Evolutionary conservation across 1,140 invertebrate genomes (phyloP), one percentile per base, ranked within the genome.

Genomic region (Intoshia linei): DNA sequence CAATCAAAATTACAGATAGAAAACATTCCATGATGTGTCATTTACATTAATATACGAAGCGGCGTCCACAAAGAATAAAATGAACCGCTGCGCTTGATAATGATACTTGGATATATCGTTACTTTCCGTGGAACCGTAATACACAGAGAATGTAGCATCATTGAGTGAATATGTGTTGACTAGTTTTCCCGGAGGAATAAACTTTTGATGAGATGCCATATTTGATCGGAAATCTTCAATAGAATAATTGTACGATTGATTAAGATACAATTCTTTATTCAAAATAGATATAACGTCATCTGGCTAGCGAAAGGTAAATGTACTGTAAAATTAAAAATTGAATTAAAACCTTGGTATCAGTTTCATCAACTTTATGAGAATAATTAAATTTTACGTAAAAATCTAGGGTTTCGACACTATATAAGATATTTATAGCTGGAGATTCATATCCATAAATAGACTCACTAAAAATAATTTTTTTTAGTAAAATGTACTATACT

Each of bases 1-100:
- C 18, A 29, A 4, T 23, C 19, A 38, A 18, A 23, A 18, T 24
- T 2, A 36, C 27, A 10, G 27, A 27, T 23, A 21, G 22, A 32
- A 15, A 14, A 40, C 43, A 62, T 13, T 65, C 79, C 84, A 95
- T 42, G 71, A 68, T 20, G 73, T 67, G 62, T 93, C 84, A 54
- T 79, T 73, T 3, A 71, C 64, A 60, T 90, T 79, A 45, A 92
- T 75, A 50, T 73, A 87, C 31, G 59, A 59, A 7, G 61, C 62
- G 32, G 74, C 79, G 65, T 92, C 83, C 46, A 93, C 75, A 50
- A 72, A 93, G 72, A 76, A 93, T 36, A 90, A 53, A 10, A 90
- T 60, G 50, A 90, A 81, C 4, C 75, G 78, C 60, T 87, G 76
- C 38, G 92, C 59, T 39, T 72, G 65, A 43, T 69, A 57, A 50